phyloP scores from a whole-genome alignment of 2,888 invertebrate genomes.

The Gastracanthus pulcherrimus region DNA sequence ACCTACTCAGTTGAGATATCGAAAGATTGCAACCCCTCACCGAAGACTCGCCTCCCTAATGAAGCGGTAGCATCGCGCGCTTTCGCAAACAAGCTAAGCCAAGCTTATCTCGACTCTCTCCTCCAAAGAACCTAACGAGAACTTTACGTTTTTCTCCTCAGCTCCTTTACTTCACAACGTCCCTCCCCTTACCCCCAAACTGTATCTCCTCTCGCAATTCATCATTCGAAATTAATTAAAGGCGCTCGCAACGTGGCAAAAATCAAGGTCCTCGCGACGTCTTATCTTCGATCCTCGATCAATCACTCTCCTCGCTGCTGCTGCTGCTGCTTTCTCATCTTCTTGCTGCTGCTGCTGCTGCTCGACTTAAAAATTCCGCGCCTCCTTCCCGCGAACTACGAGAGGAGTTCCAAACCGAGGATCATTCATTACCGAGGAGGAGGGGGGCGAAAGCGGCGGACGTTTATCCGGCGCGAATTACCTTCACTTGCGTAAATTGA shows the following conservation, averaged over 20 bases:
- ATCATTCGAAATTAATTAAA: constrained; percentile 46
- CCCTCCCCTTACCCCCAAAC: too few species aligned
- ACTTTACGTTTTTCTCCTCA: neutral
- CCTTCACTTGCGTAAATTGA: constrained; percentile 62
- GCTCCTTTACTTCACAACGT: neutral
- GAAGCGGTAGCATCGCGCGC: neutral
- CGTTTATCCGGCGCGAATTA: constrained; percentile 57
- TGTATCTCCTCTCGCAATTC: constrained; percentile 12
- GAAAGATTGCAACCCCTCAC: too few species aligned
- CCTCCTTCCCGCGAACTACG: neutral
- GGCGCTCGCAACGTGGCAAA: constrained; percentile 19
- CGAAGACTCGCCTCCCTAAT: neutral
- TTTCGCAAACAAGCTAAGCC: neutral
- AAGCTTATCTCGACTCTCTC: neutral
- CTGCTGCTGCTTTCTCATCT: constrained; percentile 9
- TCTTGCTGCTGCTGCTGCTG: constrained; percentile 1
- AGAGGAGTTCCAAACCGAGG: neutral
- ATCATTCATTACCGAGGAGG: constrained; percentile 28
- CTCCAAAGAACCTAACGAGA: constrained; percentile 14
- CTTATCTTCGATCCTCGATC: constrained; percentile 13
- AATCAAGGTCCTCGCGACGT: constrained; percentile 11
- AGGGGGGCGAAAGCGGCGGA: constrained; percentile 10
- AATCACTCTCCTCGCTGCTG: too few species aligned
- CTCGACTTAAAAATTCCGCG: constrained; percentile 29
- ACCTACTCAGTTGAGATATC: too few species aligned